These are phyloP conservation scores for Accipiter minullus DNA, from an alignment of 2,797 vertebrate genomes.

Conservation along the genomic window DNA sequence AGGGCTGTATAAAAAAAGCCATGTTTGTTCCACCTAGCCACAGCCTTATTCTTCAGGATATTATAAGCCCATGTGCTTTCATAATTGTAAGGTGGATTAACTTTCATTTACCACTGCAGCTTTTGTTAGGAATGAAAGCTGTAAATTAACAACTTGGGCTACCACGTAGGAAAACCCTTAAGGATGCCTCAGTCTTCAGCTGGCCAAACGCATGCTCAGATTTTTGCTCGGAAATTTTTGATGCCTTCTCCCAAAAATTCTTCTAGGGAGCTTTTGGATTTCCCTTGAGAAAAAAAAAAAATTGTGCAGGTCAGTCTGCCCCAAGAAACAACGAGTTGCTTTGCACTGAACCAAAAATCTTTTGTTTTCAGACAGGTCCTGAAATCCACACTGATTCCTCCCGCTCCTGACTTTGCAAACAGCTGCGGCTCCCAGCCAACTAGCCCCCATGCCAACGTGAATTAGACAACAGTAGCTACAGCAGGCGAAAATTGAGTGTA, in stretches of 20 bases:
- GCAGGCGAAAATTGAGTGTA: not conserved
- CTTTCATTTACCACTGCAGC: not conserved
- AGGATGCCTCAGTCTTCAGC: not conserved
- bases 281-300: not conserved
- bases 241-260: not conserved
- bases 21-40: not conserved
- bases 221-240: not conserved
- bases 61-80: not conserved
- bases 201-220: not conserved
- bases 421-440: not conserved
- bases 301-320: not conserved
- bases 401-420: not conserved
- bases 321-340: not conserved
- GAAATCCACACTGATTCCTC: not conserved
- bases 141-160: not conserved
- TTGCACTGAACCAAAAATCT: not conserved
- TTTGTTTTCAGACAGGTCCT: not conserved
- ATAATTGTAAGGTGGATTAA: not conserved
- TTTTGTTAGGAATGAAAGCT: not conserved
- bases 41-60: not conserved
- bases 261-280: not conserved
- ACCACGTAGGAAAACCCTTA: not conserved
- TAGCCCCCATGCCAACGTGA: accelerated
- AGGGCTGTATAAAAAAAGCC: slow-evolving; percentile 44
- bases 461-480: not conserved